These are phyloP conservation scores for Lissonota sp. DNA, from an alignment of 2,888 invertebrate genomes.

Conservation along the genomic window DNA sequence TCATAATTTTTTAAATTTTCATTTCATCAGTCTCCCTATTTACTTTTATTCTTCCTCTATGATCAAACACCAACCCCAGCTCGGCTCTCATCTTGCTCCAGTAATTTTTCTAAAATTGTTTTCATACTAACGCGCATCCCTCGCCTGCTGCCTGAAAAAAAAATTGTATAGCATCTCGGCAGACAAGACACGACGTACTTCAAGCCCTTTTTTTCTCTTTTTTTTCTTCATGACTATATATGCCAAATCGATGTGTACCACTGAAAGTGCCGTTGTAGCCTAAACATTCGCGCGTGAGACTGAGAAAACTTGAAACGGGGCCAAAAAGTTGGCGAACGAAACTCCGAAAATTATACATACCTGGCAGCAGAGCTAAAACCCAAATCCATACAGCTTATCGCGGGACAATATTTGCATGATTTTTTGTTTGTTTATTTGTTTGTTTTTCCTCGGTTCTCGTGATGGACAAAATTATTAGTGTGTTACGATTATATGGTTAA, in stretches of 20 bases:
- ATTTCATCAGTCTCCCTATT: constrained; percentile 5
- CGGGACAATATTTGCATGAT: constrained; percentile 23
- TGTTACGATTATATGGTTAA: too few species aligned
- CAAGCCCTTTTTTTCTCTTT: constrained; percentile 15
- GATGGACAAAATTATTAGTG: too few species aligned
- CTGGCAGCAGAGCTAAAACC: constrained; percentile 72
- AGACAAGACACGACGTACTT: constrained; percentile 44
- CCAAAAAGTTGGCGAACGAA: constrained; percentile 76
- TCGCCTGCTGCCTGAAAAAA: constrained; percentile 39
- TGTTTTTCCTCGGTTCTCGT: too few species aligned
- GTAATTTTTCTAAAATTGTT: constrained; percentile 29
- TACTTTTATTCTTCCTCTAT: constrained; percentile 13
- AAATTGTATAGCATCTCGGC: constrained; percentile 47
- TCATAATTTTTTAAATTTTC: constrained; percentile 34
- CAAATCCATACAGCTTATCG: constrained; percentile 36
- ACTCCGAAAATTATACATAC: constrained; percentile 77
- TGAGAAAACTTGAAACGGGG: constrained; percentile 74
- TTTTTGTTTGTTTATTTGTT: constrained; percentile 18
- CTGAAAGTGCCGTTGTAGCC: constrained; percentile 71
- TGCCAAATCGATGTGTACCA: constrained; percentile 48
- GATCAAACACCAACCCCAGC: constrained; percentile 15
- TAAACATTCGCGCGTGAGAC: constrained; percentile 74
- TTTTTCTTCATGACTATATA: constrained; percentile 33
- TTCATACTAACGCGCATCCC: constrained; percentile 39
- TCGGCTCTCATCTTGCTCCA: constrained; percentile 5